phyloP scores from a whole-genome alignment of 2,113 vertebrate species.

The Phylloscopus trochilus region DNA sequence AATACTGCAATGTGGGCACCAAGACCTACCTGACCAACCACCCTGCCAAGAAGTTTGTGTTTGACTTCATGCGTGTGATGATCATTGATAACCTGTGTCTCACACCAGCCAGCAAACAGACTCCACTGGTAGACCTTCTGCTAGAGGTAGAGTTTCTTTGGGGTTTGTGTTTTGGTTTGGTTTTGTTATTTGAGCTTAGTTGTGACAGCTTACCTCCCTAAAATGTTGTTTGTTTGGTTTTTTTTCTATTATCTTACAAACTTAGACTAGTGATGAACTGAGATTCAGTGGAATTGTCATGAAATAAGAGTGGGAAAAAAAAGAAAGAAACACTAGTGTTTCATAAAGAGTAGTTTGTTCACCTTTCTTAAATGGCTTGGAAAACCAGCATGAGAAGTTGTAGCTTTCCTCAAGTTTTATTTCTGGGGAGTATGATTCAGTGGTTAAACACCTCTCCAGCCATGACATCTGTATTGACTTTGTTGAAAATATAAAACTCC shows the following conservation, averaged over 20 bases:
- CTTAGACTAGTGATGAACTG: not conserved
- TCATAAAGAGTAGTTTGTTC: not conserved
- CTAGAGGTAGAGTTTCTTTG: conserved; percentile 82
- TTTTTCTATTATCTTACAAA: not conserved
- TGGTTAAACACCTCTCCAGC: not conserved
- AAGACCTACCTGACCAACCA: conserved; percentile 98
- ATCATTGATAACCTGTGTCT: conserved; percentile 97
- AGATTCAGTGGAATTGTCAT: not conserved
- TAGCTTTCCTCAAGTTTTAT: not conserved
- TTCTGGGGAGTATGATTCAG: not conserved
- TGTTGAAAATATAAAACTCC: not conserved
- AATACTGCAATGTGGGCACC: conserved; percentile 95
- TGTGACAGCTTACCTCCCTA: not conserved
- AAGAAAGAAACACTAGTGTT: not conserved
- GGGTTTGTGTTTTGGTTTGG: not conserved
- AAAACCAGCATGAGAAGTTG: not conserved
- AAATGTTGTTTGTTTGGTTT: not conserved
- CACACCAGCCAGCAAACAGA: conserved; percentile 95
- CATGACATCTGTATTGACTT: not conserved
- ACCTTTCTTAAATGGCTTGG: not conserved
- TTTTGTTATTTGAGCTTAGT: not conserved
- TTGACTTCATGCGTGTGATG: conserved; percentile 97
- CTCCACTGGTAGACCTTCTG: conserved; percentile 91
- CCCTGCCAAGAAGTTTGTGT: conserved; percentile 96
- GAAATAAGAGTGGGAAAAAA: not conserved